Conservation (phyloP, 2,797 vertebrate species). For the Trachops cirrhosus region DNA sequence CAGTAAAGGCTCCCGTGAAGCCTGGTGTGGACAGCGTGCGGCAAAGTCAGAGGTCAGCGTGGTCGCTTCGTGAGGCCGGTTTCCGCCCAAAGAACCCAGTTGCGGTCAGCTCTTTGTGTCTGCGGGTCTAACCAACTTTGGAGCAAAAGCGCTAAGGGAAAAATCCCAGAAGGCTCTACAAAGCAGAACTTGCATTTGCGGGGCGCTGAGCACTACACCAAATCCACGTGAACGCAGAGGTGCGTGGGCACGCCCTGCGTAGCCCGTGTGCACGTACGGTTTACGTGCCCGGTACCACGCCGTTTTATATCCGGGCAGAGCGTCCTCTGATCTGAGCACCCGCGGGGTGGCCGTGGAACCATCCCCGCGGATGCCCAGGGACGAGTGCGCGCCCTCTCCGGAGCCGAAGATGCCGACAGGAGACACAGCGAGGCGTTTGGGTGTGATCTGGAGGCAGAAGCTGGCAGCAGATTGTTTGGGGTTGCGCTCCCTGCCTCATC, state of each 20-base stretch:
- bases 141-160: background rate
- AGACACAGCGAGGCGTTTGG: background rate
- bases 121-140: too few species aligned
- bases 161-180: background rate
- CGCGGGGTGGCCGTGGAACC: background rate
- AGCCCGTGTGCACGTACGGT: background rate
- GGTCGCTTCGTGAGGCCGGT: background rate
- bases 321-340: background rate
- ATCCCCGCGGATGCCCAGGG: background rate
- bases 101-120: background rate
- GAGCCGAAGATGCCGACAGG: background rate
- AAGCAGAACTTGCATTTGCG: background rate
- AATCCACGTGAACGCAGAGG: too few species aligned
- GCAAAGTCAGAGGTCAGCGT: background rate
- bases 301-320: background rate
- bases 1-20: background rate
- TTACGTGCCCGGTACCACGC: rapidly evolving
- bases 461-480: background rate
- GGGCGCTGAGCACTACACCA: background rate
- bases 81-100: background rate
- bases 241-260: background rate
- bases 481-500: background rate
- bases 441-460: background rate
- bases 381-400: background rate
- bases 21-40: background rate